A percentile compares a stretch with the other conserved stretches of the same genome.
These are phyloP conservation scores for Physocephala rufipes DNA, from an alignment of 2,888 invertebrate genomes.

Conservation along the genomic window DNA sequence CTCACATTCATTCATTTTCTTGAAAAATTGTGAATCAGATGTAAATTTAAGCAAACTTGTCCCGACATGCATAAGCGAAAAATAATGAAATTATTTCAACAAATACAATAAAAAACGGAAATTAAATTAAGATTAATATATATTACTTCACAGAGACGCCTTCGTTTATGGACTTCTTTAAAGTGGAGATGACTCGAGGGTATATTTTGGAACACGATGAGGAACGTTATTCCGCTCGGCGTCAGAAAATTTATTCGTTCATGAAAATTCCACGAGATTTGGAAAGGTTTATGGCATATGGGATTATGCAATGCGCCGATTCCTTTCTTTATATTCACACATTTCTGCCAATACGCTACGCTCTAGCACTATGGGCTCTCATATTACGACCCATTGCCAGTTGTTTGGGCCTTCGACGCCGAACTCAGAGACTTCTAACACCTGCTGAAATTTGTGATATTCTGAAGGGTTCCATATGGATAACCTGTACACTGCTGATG, in stretches of 20 bases:
- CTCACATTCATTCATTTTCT: too few relatives aligned
- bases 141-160: conserved; percentile 42
- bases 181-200: conserved; percentile 88
- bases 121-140: neutral
- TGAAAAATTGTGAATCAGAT: too few relatives aligned
- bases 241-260: conserved; percentile 96
- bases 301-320: conserved; percentile 95
- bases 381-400: conserved; percentile 77
- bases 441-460: conserved; percentile 96
- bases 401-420: conserved; percentile 74
- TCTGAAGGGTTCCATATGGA: conserved; percentile 88
- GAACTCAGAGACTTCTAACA: conserved; percentile 73
- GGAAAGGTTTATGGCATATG: conserved; percentile 92
- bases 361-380: conserved; percentile 86
- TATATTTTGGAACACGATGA: conserved; percentile 96
- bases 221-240: conserved; percentile 89
- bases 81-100: conserved; percentile 3
- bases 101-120: neutral
- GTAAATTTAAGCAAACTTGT: neutral
- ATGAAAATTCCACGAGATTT: conserved; percentile 93
- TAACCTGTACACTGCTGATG: conserved; percentile 82
- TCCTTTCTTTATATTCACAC: conserved; percentile 98
- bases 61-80: neutral
- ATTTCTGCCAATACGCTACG: conserved; percentile 91
- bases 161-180: conserved; percentile 74